Evolutionary conservation across 2,113 vertebrate genomes (phyloP).

Genomic region (Chiloscyllium plagiosum): DNA sequence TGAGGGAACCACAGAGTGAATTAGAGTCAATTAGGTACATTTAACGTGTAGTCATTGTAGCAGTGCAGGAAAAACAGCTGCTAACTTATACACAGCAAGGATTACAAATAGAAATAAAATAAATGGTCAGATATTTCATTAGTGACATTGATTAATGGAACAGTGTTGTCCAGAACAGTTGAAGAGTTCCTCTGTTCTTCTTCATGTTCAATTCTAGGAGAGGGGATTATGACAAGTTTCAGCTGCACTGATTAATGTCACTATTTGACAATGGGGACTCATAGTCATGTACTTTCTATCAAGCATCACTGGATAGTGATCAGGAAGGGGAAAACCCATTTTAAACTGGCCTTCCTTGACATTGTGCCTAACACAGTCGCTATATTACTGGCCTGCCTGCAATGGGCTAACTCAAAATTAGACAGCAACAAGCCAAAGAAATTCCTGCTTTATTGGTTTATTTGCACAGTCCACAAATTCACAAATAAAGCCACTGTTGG

Average conservation of each 20-base stretch:
- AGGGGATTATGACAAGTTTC: neutral
- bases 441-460: neutral
- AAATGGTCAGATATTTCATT: neutral
- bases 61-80: neutral
- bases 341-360: neutral
- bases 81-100: neutral
- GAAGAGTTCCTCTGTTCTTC: neutral
- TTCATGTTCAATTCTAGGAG: neutral
- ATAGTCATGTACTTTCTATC: neutral
- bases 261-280: neutral
- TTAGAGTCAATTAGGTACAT: neutral
- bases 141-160: neutral
- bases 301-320: neutral
- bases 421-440: neutral
- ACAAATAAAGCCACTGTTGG: neutral
- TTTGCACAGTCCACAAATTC: neutral
- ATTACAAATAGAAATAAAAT: neutral
- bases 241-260: neutral
- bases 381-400: neutral
- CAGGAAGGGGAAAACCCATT: neutral
- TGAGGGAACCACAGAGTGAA: neutral
- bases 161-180: neutral
- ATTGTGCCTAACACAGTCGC: neutral
- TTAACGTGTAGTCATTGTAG: neutral
- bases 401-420: neutral